These are phyloP conservation scores for Neostethus bicornis DNA, from an alignment of 2,797 vertebrate genomes.

Conservation along the genomic window DNA sequence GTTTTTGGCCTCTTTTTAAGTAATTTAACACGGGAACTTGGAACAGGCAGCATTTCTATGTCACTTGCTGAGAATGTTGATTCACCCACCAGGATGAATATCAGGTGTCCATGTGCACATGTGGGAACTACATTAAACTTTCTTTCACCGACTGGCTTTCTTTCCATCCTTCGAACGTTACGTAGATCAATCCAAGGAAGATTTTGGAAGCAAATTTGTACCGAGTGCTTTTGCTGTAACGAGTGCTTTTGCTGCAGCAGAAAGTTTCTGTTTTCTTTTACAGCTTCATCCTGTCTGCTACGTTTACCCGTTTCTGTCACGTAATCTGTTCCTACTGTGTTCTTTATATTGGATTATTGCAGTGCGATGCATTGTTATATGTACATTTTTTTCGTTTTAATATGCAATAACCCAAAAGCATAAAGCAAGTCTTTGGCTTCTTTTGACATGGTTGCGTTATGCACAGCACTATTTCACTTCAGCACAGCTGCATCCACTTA, in stretches of 20 bases:
- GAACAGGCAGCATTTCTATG: constrained; percentile 69
- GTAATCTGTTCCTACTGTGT: constrained; percentile 17
- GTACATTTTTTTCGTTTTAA: not conserved
- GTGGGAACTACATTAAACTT: constrained; percentile 74
- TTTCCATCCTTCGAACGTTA: constrained; percentile 23
- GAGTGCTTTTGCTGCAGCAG: constrained; percentile 16
- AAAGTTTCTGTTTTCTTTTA: constrained; percentile 38
- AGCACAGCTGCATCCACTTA: constrained; percentile 43
- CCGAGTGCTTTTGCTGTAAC: constrained; percentile 21
- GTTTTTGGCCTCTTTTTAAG: constrained; percentile 41
- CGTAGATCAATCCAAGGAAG: constrained; percentile 11
- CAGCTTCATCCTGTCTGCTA: constrained; percentile 7
- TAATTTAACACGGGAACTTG: constrained; percentile 48
- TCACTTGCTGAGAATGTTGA: constrained; percentile 75
- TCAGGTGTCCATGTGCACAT: constrained; percentile 79
- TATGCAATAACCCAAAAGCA: not conserved
- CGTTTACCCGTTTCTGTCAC: constrained; percentile 15
- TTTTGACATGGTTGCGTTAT: not conserved
- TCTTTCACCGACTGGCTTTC: constrained; percentile 12
- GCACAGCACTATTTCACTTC: constrained; percentile 6
- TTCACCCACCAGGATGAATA: constrained; percentile 71
- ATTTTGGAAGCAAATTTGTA: constrained; percentile 22
- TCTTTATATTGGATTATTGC: not conserved
- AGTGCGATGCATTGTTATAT: too few species aligned
- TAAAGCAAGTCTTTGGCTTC: not conserved